Conservation (phyloP, 1,140 invertebrate species). For the Zaprionus davidi region DNA sequence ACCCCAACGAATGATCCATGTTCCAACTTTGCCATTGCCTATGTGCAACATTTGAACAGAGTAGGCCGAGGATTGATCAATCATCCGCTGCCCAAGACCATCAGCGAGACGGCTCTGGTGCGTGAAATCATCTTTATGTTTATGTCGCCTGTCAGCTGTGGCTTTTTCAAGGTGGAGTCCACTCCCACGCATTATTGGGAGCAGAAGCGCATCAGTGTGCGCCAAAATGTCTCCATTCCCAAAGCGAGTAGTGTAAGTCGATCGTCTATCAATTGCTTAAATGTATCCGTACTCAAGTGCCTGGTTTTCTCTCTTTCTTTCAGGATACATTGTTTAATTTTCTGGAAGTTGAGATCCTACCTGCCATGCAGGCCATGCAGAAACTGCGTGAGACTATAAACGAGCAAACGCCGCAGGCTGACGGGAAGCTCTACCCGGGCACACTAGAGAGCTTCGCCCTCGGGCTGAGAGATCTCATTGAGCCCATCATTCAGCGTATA, state of each 20-base stretch:
- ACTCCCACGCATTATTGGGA: background rate
- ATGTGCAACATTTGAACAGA: slow-evolving; percentile 46
- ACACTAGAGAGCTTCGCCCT: slow-evolving; percentile 66
- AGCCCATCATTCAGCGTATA: slow-evolving; percentile 54
- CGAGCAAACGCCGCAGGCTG: slow-evolving; percentile 14
- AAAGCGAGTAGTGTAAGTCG: slow-evolving; percentile 57
- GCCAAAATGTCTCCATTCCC: slow-evolving; percentile 56
- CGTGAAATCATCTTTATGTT: slow-evolving; percentile 83
- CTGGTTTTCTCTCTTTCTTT: slow-evolving; percentile 6
- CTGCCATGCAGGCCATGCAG: slow-evolving; percentile 57
- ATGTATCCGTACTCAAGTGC: background rate
- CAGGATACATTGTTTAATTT: slow-evolving; percentile 24
- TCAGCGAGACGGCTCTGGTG: slow-evolving; percentile 61
- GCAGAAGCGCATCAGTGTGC: slow-evolving; percentile 39
- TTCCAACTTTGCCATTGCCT: slow-evolving; percentile 64
- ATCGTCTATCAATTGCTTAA: background rate
- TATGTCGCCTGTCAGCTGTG: slow-evolving; percentile 56
- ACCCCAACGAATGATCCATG: slow-evolving; percentile 2
- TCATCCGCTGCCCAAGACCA: slow-evolving; percentile 51
- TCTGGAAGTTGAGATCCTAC: slow-evolving; percentile 42
- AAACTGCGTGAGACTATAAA: slow-evolving; percentile 43
- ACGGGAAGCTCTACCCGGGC: slow-evolving; percentile 16
- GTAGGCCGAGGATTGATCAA: slow-evolving; percentile 20
- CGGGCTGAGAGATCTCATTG: slow-evolving; percentile 58
- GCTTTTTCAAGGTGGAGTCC: slow-evolving; percentile 63